These are phyloP conservation scores for Phrynosoma blainvillii DNA, from an alignment of 2,113 vertebrate species.

Conservation along the genomic window DNA sequence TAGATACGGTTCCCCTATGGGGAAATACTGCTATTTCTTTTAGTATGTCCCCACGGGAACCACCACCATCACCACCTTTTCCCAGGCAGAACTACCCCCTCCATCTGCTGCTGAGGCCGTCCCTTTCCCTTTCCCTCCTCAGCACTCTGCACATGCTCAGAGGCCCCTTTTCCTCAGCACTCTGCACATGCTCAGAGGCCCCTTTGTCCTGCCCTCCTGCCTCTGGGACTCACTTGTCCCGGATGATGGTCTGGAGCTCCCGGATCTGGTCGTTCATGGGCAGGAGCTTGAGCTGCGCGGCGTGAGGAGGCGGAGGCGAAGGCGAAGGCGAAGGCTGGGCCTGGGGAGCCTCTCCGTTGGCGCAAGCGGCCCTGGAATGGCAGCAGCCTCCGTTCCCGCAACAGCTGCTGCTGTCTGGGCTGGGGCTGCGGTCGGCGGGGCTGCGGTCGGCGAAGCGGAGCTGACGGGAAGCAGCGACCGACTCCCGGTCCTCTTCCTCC, in stretches of 20 bases:
- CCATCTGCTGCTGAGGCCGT: too few relatives aligned
- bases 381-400: background rate
- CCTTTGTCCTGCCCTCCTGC: too few relatives aligned
- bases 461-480: slow-evolving; percentile 64
- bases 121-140: background rate
- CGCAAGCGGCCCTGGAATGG: background rate
- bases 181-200: background rate
- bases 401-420: background rate
- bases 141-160: background rate
- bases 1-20: too few relatives aligned
- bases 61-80: too few relatives aligned
- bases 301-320: slow-evolving; percentile 45
- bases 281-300: slow-evolving; percentile 85
- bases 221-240: slow-evolving; percentile 84
- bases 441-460: slow-evolving; percentile 79
- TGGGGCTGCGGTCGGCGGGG: slow-evolving; percentile 47
- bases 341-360: slow-evolving; percentile 19
- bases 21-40: too few relatives aligned
- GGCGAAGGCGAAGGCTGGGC: slow-evolving; percentile 47
- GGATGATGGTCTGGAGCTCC: slow-evolving; percentile 92
- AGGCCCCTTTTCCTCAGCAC: background rate
- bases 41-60: too few relatives aligned
- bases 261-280: slow-evolving; percentile 94
- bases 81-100: too few relatives aligned
- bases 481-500: slow-evolving; percentile 19